Percentiles rank a stretch among this genome's conserved stretches.
Evolutionary conservation across 1,140 invertebrate species (phyloP).

Genomic region (Cephus cinctus): DNA sequence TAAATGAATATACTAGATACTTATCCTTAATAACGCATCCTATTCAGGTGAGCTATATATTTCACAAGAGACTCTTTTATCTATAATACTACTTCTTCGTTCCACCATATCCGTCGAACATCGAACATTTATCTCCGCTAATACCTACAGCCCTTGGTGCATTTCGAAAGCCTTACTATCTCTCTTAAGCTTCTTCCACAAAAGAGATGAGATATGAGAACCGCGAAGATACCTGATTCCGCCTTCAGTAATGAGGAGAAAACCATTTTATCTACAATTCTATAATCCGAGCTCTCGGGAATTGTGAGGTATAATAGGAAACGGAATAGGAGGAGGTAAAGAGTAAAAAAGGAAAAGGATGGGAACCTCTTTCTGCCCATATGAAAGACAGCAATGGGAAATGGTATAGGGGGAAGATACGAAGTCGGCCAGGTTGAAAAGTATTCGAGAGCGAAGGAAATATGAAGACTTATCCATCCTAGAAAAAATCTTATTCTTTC

Average conservation of each 20-base stretch:
- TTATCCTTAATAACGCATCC: too few species aligned
- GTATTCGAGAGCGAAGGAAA: background rate
- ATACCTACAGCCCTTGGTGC: too few species aligned
- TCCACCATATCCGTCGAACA: too few species aligned
- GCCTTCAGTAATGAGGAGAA: constrained; percentile 9
- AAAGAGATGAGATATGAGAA: constrained; percentile 2
- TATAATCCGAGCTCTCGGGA: constrained; percentile 9
- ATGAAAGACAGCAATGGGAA: constrained; percentile 5
- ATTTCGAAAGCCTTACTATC: constrained; percentile 3
- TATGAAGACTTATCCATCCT: too few species aligned
- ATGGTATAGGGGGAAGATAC: background rate
- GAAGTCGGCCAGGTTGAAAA: too few species aligned
- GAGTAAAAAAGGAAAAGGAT: background rate
- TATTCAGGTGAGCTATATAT: too few species aligned
- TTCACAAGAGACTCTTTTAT: too few species aligned
- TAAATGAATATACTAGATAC: too few species aligned
- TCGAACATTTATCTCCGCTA: too few species aligned
- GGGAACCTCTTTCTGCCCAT: background rate
- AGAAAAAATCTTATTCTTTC: too few species aligned
- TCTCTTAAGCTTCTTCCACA: constrained; percentile 9
- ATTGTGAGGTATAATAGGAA: constrained; percentile 11
- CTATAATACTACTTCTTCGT: too few species aligned
- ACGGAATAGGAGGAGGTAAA: background rate
- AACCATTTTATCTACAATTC: constrained; percentile 13
- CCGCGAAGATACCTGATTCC: constrained; percentile 8